Base-by-base conservation (phyloP, 23 tunicate species). In the Diplosoma virens region DNA sequence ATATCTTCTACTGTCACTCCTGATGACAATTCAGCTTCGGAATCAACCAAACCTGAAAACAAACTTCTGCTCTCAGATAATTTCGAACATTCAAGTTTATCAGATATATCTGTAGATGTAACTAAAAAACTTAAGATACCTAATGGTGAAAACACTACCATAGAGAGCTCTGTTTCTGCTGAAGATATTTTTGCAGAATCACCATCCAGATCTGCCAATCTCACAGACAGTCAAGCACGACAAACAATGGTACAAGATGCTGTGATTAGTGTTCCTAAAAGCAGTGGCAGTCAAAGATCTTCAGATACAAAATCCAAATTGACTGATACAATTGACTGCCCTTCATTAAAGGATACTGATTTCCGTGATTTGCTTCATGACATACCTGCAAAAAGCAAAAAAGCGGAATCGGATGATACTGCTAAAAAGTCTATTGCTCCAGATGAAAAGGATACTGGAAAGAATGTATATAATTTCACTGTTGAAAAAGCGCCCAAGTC, bases 181-280 rank as follows among this genome's bases (percentile, higher is more conserved):
- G 69, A 28, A 27, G 79, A 73, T 21, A 73, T 73, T 22, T 73
- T 73, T 73, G 58, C 56, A 22, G 76, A 37, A 71, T 22, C 76
- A 1, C 17, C 76, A 6, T 30, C 76, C 46, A 14, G 25, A 25
- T 11, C 1, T n/a, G 58, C 32, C 16, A 56, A 16, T 11, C 6
- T 56, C 6, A 22, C 6, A 11, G 4, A 16, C 4, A 4, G 9
- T 5, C 7, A 34, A 7, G 28, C 30, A 27, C 35, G 30, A n/a
- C 30, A 7, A 6, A 35, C 4, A 5, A 61, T 61, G 35, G 6
- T 27, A 4, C 21, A 27, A 29, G 69, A 29, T 27, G 69, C 69
- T 27, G 4, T 35, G 5, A 14, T 7, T 41, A 14, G 9, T 7
- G 9, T 14, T 9, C 50, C 50, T 41, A 41, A 41, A 41, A 14